Percentiles rank a stretch among this genome's conserved stretches.
Evolutionary conservation across 2,797 vertebrate genomes (phyloP).

Genomic region (Hozukius guyotensis): DNA sequence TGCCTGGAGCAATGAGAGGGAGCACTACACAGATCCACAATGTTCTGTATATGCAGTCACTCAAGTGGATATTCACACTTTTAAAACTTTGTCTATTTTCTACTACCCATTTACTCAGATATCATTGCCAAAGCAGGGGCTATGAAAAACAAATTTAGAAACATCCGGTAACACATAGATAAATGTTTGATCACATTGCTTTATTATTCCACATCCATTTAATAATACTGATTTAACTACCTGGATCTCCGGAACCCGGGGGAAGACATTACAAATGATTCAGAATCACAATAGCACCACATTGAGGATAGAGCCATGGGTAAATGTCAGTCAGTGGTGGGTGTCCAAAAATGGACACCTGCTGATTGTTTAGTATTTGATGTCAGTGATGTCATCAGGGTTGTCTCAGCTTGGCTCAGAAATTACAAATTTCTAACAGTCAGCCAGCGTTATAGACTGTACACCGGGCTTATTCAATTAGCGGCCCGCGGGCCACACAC

Average conservation of each 20-base stretch:
- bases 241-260: background rate
- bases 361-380: too few relatives aligned
- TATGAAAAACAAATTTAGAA: background rate
- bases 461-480: background rate
- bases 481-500: background rate
- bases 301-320: background rate
- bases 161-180: background rate
- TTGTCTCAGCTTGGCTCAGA: too few relatives aligned
- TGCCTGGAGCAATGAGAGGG: conserved; percentile 35
- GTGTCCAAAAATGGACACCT: too few relatives aligned
- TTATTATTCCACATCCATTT: background rate
- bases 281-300: background rate
- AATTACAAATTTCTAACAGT: too few relatives aligned
- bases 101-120: background rate
- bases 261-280: background rate
- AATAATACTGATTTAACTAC: background rate
- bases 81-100: conserved; percentile 1
- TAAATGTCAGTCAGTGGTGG: too few relatives aligned
- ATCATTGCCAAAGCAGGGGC: background rate
- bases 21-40: conserved; percentile 15
- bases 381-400: too few relatives aligned
- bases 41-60: background rate
- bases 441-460: too few relatives aligned
- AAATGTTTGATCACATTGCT: background rate
- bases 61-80: conserved; percentile 15